Evolutionary conservation across 2,797 vertebrate genomes (phyloP).

Genomic region (Micromesistius poutassou): DNA sequence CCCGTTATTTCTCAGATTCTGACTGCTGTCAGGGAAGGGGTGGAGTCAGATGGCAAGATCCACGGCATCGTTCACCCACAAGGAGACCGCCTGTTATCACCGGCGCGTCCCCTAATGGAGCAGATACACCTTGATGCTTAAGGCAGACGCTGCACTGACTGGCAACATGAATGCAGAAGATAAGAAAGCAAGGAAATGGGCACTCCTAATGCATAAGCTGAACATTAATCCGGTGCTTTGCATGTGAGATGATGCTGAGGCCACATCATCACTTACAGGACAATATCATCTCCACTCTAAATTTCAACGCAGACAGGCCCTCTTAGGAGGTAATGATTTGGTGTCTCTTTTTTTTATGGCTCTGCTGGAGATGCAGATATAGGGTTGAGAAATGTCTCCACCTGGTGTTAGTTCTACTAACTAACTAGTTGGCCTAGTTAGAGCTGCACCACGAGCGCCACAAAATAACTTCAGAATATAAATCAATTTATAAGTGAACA

Average conservation of each 20-base stretch:
- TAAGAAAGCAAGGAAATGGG: slow-evolving; percentile 40
- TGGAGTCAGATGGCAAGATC: background rate
- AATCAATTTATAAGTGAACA: background rate
- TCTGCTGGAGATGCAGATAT: slow-evolving; percentile 18
- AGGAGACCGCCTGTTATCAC: slow-evolving; percentile 28
- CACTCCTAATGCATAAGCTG: slow-evolving; percentile 24
- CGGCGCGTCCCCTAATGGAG: slow-evolving; percentile 36
- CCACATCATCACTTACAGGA: slow-evolving; percentile 52
- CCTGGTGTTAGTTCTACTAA: slow-evolving; percentile 53
- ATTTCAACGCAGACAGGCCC: slow-evolving; percentile 45
- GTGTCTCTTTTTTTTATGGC: slow-evolving; percentile 33
- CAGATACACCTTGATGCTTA: slow-evolving; percentile 36
- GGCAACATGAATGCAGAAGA: slow-evolving; percentile 42
- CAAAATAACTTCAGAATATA: background rate
- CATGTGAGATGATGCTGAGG: slow-evolving; percentile 39
- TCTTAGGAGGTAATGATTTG: slow-evolving; percentile 28
- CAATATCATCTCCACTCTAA: slow-evolving; percentile 44
- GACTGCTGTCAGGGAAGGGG: background rate
- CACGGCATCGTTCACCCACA: background rate
- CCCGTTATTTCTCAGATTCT: background rate
- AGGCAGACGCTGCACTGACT: slow-evolving; percentile 26
- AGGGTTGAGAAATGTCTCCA: slow-evolving; percentile 68
- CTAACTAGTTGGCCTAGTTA: slow-evolving; percentile 25
- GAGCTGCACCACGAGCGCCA: background rate
- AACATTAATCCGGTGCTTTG: slow-evolving; percentile 36